Conservation (phyloP, 1,140 invertebrate species). For the Heliothis subflexa region DNA sequence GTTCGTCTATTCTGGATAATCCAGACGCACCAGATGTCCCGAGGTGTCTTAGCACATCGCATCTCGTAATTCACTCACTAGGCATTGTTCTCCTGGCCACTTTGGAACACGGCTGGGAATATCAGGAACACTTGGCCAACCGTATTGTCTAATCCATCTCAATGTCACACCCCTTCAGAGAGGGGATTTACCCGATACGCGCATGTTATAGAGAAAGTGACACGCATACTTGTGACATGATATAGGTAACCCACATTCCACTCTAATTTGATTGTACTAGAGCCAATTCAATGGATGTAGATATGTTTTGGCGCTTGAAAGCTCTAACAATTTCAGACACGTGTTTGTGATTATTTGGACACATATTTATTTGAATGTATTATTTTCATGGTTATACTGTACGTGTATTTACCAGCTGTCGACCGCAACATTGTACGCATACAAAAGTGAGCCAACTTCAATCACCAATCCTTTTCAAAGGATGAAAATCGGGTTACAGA, state of each 20-base stretch:
- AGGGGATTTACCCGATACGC: constrained; percentile 33
- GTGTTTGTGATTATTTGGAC: neutral
- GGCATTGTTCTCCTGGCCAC: constrained; percentile 1
- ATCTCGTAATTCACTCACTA: neutral
- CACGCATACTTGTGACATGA: constrained; percentile 12
- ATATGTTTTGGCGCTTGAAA: constrained; percentile 21
- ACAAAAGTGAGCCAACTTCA: no score
- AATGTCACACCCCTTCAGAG: constrained; percentile 36
- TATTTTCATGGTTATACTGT: neutral
- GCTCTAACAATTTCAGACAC: constrained; percentile 8
- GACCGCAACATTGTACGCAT: no score
- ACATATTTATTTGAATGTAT: constrained; percentile 2
- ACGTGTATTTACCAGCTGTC: no score
- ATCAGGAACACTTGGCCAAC: constrained; percentile 29
- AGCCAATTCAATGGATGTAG: constrained; percentile 23
- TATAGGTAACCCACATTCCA: constrained; percentile 28
- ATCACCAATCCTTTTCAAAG: no score
- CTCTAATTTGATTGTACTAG: constrained; percentile 20
- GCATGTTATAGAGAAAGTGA: constrained; percentile 29
- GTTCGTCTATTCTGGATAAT: neutral
- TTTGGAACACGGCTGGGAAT: constrained; percentile 13
- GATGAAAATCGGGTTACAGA: no score
- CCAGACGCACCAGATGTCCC: constrained; percentile 6
- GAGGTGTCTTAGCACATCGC: neutral
- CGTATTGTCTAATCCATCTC: constrained; percentile 35